A percentile compares a stretch with the other conserved stretches of the same genome.
Conservation (phyloP, 1,140 invertebrate genomes). For the Drosophila tropicalis region DNA sequence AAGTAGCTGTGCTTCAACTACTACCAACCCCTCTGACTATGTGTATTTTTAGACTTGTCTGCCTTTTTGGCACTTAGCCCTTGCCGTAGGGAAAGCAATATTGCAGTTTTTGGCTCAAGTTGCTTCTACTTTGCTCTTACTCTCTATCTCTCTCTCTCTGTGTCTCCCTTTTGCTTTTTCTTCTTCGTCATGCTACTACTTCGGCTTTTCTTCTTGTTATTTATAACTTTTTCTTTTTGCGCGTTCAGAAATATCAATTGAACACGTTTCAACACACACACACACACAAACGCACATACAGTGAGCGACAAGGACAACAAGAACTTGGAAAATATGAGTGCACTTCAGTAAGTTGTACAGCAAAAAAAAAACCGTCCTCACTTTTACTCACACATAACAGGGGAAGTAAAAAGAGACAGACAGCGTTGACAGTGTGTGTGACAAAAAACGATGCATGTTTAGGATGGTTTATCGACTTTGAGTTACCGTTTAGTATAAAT, state of each 20-base stretch:
- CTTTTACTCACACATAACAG: slow-evolving; percentile 7
- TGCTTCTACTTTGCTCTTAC: slow-evolving; percentile 18
- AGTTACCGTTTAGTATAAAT: not conserved
- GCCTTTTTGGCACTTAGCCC: slow-evolving; percentile 53
- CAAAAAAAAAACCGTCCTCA: not conserved
- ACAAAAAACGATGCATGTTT: not conserved
- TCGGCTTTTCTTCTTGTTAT: slow-evolving; percentile 59
- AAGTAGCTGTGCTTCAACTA: slow-evolving; percentile 41
- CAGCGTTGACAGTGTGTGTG: slow-evolving; percentile 20
- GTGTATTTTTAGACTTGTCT: slow-evolving; percentile 70
- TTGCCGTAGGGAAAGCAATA: slow-evolving; percentile 52
- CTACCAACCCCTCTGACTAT: slow-evolving; percentile 12
- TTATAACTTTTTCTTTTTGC: slow-evolving; percentile 78
- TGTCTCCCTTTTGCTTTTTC: not conserved
- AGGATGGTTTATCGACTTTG: not conserved
- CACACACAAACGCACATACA: slow-evolving; percentile 29
- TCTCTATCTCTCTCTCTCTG: no score
- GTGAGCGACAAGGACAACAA: slow-evolving; percentile 6
- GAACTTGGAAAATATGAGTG: slow-evolving; percentile 54
- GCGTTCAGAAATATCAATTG: slow-evolving; percentile 82
- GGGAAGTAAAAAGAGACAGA: slow-evolving; percentile 12
- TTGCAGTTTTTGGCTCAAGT: slow-evolving; percentile 71
- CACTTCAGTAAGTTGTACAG: slow-evolving; percentile 44
- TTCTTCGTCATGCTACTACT: not conserved
- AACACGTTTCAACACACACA: slow-evolving; percentile 75